These are phyloP conservation scores for Colaptes auratus DNA, from an alignment of 2,113 vertebrate genomes.

Conservation along the genomic window DNA sequence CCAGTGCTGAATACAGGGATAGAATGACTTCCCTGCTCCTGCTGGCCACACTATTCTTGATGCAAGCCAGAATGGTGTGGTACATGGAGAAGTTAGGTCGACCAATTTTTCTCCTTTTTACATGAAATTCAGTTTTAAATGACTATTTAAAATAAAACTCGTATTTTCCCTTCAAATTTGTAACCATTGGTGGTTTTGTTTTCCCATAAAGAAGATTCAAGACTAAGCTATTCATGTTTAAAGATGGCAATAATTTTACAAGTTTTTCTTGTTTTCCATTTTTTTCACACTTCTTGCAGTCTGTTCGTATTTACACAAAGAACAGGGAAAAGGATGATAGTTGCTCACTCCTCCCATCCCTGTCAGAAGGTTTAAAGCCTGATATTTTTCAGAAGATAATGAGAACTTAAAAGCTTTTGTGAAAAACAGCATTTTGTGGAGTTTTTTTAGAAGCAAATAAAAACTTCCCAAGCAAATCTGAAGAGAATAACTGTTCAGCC, in stretches of 20 bases:
- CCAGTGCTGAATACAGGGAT: too few species aligned
- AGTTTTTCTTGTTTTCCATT: neutral
- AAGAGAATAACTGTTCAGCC: neutral
- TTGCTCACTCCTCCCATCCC: neutral
- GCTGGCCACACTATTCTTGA: too few species aligned
- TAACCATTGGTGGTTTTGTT: neutral
- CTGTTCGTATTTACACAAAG: neutral
- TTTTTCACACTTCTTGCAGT: neutral
- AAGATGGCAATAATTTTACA: conserved; percentile 1
- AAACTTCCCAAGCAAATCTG: neutral
- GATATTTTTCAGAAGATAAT: neutral
- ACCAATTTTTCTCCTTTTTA: neutral
- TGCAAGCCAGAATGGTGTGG: too few species aligned
- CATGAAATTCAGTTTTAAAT: neutral
- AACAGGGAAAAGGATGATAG: neutral
- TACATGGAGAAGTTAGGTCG: neutral
- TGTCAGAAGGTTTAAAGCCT: neutral
- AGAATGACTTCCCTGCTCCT: too few species aligned
- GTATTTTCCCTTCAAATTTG: neutral
- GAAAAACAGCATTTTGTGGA: neutral
- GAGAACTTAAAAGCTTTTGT: conserved; percentile 8
- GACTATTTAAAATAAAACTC: neutral
- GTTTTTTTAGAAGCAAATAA: neutral
- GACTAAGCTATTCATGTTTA: neutral
- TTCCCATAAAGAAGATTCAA: neutral